phyloP scores from a whole-genome alignment of 2,888 invertebrate species.

The Conistra vaccinii region DNA sequence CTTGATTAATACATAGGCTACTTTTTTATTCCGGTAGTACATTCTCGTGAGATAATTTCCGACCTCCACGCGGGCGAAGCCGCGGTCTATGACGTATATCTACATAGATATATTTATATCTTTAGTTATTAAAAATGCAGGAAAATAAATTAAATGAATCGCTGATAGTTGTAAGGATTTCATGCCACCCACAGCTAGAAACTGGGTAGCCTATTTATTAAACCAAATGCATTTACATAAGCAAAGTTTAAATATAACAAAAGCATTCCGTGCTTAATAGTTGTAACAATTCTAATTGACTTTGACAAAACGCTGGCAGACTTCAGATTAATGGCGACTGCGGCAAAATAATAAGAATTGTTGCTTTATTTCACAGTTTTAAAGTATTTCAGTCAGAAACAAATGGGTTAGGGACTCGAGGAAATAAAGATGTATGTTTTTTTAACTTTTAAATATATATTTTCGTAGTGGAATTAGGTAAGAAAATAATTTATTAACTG shows the following conservation, averaged over 20 bases:
- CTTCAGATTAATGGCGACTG: conserved; percentile 30
- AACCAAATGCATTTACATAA: neutral
- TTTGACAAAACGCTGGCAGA: conserved; percentile 47
- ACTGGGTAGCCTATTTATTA: neutral
- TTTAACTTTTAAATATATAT: neutral
- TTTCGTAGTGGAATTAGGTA: neutral
- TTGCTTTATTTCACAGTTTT: conserved; percentile 36
- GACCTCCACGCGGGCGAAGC: too few relatives aligned
- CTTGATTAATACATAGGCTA: too few relatives aligned
- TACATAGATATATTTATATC: too few relatives aligned
- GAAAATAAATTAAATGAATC: too few relatives aligned
- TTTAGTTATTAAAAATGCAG: too few relatives aligned
- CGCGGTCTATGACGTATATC: too few relatives aligned
- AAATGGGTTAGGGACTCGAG: conserved; percentile 27
- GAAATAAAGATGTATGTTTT: conserved; percentile 28
- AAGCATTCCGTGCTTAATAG: conserved; percentile 26
- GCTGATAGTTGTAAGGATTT: neutral
- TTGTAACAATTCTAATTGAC: conserved; percentile 50
- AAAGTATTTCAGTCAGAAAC: conserved; percentile 48
- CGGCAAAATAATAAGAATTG: conserved; percentile 23
- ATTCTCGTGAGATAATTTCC: too few relatives aligned
- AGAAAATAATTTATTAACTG: neutral
- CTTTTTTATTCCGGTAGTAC: too few relatives aligned
- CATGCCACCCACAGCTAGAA: neutral
- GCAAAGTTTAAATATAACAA: conserved; percentile 20